Base-by-base conservation (phyloP, 2,888 invertebrate species). In the Artemia sinica region DNA sequence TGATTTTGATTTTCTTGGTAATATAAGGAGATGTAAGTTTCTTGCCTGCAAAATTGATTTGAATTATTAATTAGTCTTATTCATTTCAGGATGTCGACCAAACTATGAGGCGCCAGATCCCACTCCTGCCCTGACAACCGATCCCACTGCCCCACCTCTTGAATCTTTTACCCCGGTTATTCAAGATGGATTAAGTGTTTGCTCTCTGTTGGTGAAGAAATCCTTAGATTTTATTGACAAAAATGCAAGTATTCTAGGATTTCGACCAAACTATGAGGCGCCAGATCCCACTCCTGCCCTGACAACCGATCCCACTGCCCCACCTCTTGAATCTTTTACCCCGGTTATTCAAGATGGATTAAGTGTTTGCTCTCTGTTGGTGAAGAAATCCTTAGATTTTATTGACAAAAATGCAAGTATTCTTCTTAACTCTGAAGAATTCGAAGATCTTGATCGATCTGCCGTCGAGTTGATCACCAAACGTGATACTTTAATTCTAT, bases 401-500 rank as follows among this genome's bases (percentile, higher is more conserved):
- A 82, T 86, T 69, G 85, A 85, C 75, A 77, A 78, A 13, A 76
- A 82, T 71, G 83, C 83, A 0, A 81, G 81, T 67, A 77, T 76
- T 58, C 79, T 86, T 12, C 76, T 86, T 10, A 76, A 75, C 41
- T 82, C 83, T 68, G 82, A 82, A 72, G 79, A 80, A 63, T 80
- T 86, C 63, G 80, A 83, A 71, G 85, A 87, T 70, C 78, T 89
- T 50, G 81, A 83, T 13, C 82, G 83, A 71, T 82, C 82, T 58
- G 86, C 86, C 72, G 79, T 89, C 49, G 78, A 82, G 6, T 80
- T 83, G 51, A 84, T 90, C 68, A 81, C 86, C 0, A 80, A 80
- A 68, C 81, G 89, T 8, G 86, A 88, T 72, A 85, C 84, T 6
- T 77, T 91, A 66, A 80, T 83, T 71, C 81, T 88, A 9, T 79